Base-by-base conservation (phyloP, 2,888 invertebrate species). In the Rapana venosa region DNA sequence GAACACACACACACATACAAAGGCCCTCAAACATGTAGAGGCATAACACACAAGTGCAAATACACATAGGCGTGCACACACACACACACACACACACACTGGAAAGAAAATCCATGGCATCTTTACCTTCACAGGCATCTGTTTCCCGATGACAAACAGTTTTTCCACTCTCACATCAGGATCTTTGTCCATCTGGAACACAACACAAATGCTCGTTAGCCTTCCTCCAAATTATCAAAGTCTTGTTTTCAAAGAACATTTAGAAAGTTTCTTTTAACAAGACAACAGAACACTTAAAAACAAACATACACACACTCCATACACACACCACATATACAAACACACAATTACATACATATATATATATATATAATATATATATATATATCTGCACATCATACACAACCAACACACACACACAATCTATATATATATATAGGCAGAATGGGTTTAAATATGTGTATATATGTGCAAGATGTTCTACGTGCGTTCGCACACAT, bases 101-200 rank as follows among this genome's bases (percentile, higher is more conserved):
- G 58, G 47, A 35, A 30, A 35, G 6, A 20, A 58, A 58, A 58
- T 26, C 22, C 32, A 36, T 15, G 58, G 1, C 13, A 13, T 47
- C n/a, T 90, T 88, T 88, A 95, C 94, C 92, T 94, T 90, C n/a
- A 94, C 94, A 36, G 96, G 95, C 94, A 96, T 95, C 20, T 92
- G 92, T 8, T 95, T 93, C 32, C 96, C 96, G 11, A 96, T 93
- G 15, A 96, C 95, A 94, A 96, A 96, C 89, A 96, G 90, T 17
- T 92, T 91, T 32, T 96, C 95, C 32, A 96, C 90, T 61, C 96
- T 92, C 8, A 96, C 95, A 92, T 96, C 96, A 58, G 96, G 96
- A 87, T 96, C 96, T 91, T 96, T 96, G 85, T 94, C 94, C 89
- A 96, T 95, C 95, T 95, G 93, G 0, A 93, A 93, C 26, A 74